Evolutionary conservation across 64 coral and sea anemone genomes (phyloP).

Genomic region (Dendronephthya gigantea): DNA sequence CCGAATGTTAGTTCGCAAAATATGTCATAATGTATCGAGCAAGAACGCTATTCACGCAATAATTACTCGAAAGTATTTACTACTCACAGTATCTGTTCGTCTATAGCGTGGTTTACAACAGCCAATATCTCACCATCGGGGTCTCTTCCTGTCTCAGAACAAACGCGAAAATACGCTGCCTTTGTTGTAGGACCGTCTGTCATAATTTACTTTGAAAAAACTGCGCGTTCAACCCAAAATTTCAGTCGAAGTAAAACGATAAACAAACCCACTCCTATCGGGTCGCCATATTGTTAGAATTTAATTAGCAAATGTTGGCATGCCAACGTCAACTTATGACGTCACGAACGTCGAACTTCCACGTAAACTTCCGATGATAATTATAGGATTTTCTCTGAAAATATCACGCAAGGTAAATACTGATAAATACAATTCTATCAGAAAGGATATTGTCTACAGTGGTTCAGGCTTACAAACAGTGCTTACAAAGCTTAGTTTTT

Average conservation of each 20-base stretch:
- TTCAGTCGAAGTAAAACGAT: neutral
- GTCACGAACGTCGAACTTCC: neutral
- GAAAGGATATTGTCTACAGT: too few relatives aligned
- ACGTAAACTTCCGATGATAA: too few relatives aligned
- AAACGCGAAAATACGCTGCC: conserved; percentile 55
- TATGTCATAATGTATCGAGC: too few relatives aligned
- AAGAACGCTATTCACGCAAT: too few relatives aligned
- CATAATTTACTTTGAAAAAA: conserved; percentile 18
- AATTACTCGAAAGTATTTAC: neutral
- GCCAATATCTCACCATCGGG: conserved; percentile 64
- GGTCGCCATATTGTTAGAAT: neutral
- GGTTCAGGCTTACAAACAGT: too few relatives aligned
- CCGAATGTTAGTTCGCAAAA: neutral
- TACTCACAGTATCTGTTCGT: conserved; percentile 77
- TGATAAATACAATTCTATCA: too few relatives aligned
- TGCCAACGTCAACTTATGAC: neutral
- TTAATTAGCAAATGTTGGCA: neutral
- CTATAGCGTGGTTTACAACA: conserved; percentile 54
- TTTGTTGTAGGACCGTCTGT: conserved; percentile 62
- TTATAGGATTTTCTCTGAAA: too few relatives aligned
- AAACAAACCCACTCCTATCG: neutral
- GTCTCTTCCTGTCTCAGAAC: conserved; percentile 47
- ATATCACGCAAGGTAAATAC: too few relatives aligned
- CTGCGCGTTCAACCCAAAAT: neutral
- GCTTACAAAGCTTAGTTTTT: too few relatives aligned